Evolutionary conservation across 2,113 vertebrate species (phyloP).

Genomic region (Turdus rufiventris): DNA sequence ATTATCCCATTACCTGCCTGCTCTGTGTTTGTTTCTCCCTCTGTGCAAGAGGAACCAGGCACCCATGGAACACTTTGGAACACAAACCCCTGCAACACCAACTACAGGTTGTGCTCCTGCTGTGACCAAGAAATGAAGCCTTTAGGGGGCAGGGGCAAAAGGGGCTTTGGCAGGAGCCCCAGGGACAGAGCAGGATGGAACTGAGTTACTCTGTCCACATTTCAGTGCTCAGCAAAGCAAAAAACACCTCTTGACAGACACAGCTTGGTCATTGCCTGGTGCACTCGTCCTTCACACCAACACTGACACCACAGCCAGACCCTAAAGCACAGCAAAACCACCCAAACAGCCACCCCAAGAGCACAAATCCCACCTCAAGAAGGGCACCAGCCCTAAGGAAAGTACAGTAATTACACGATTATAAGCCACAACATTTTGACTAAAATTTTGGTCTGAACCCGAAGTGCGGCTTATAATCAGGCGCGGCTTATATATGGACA

Average conservation of each 20-base stretch:
- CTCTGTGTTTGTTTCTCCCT: background rate
- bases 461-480: too few relatives aligned
- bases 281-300: background rate
- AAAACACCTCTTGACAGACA: background rate
- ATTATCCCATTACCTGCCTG: background rate
- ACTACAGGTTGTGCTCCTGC: background rate
- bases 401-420: too few relatives aligned
- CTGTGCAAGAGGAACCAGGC: background rate
- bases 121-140: too few relatives aligned
- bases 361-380: background rate
- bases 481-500: too few relatives aligned
- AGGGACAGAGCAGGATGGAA: background rate
- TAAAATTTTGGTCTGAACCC: too few relatives aligned
- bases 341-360: fast-evolving
- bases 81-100: too few relatives aligned
- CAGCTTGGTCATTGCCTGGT: background rate
- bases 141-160: background rate
- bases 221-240: background rate
- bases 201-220: fast-evolving
- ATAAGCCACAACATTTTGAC: too few relatives aligned
- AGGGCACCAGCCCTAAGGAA: background rate
- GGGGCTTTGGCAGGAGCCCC: background rate
- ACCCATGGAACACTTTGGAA: background rate
- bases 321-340: background rate
- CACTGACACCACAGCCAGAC: background rate